phyloP scores from a whole-genome alignment of 1,140 invertebrate genomes.

The Eriosoma lanigerum region DNA sequence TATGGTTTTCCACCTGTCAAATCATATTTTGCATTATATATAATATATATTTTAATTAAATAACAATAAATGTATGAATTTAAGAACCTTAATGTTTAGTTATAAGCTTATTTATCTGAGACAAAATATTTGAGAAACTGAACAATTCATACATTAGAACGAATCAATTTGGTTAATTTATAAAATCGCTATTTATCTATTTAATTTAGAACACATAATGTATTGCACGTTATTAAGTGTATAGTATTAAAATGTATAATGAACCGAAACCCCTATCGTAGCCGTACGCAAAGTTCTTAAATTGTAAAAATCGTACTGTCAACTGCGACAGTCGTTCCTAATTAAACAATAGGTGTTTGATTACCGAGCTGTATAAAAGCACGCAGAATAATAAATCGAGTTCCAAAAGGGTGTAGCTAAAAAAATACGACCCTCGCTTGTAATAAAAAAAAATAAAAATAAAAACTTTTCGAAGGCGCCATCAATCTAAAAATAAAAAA shows the following conservation, averaged over 20 bases:
- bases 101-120: too few species aligned
- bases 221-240: neutral
- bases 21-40: too few species aligned
- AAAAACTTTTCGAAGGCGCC: neutral
- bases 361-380: neutral
- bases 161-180: neutral
- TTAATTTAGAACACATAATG: too few species aligned
- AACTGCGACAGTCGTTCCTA: conserved; percentile 18
- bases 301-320: neutral
- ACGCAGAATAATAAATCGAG: neutral
- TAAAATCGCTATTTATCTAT: too few species aligned
- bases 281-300: neutral
- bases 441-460: too few species aligned
- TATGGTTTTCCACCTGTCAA: too few species aligned
- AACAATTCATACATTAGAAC: too few species aligned
- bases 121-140: too few species aligned
- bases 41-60: too few species aligned
- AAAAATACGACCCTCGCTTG: conserved; percentile 12
- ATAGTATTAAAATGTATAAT: too few species aligned
- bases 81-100: too few species aligned
- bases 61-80: too few species aligned
- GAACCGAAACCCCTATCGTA: neutral
- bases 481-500: conserved; percentile 15
- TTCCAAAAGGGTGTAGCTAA: neutral
- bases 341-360: conserved; percentile 29